Conservation (phyloP, 2,797 vertebrate genomes). For the Aphelocoma californica region DNA sequence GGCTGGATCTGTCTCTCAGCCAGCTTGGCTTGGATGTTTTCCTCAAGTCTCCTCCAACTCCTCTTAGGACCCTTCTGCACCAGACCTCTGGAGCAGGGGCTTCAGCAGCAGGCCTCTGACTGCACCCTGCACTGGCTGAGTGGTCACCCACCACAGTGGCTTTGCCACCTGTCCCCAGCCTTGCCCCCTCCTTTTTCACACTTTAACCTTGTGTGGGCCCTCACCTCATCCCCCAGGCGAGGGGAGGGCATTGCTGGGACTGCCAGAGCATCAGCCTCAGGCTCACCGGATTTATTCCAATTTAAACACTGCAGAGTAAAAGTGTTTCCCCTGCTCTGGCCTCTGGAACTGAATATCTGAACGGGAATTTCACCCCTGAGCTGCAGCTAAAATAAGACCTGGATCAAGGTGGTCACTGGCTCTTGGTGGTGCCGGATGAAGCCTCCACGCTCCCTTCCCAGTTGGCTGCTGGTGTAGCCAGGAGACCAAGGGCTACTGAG, state of each 20-base stretch:
- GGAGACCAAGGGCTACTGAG: not conserved
- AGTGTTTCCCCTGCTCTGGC: conserved; percentile 37
- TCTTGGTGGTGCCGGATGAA: accelerated
- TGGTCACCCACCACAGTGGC: not conserved
- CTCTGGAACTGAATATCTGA: conserved; percentile 35
- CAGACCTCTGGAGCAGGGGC: not conserved
- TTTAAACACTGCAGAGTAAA: not conserved
- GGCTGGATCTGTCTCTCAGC: not conserved
- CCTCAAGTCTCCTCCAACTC: not conserved
- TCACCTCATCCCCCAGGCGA: not conserved
- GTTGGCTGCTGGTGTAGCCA: not conserved
- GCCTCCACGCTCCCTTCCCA: accelerated
- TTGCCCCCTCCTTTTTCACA: not conserved
- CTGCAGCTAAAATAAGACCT: conserved; percentile 51
- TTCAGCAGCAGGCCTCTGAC: not conserved
- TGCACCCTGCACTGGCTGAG: accelerated
- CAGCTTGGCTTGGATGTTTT: not conserved
- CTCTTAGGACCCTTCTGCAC: not conserved
- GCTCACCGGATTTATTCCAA: not conserved
- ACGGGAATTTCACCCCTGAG: not conserved
- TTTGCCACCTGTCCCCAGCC: not conserved
- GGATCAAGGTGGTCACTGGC: not conserved
- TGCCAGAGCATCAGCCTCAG: not conserved
- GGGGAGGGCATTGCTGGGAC: not conserved
- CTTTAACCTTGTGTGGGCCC: not conserved